Percentiles rank a stretch among this genome's conserved stretches.
Evolutionary conservation across 2,113 vertebrate species (phyloP).

Genomic region (Prolemur simus): DNA sequence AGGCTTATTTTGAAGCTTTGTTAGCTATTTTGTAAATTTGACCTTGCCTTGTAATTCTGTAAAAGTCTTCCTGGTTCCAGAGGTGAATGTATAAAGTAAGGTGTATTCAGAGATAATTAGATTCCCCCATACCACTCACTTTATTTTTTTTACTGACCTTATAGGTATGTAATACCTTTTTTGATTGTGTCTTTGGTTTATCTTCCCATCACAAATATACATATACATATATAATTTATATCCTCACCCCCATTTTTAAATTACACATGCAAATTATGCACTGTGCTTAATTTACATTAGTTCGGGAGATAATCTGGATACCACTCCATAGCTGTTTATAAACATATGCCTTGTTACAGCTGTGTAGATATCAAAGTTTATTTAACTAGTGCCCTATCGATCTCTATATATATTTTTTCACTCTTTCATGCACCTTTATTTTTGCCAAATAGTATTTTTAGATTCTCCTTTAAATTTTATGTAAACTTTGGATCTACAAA

Average conservation of each 20-base stretch:
- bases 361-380: neutral
- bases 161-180: neutral
- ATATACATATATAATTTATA: neutral
- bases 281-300: neutral
- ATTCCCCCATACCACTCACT: neutral
- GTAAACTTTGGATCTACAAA: neutral
- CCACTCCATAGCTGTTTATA: neutral
- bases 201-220: neutral
- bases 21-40: neutral
- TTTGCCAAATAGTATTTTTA: neutral
- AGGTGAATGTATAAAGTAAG: neutral
- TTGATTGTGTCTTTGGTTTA: neutral
- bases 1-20: neutral
- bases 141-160: neutral
- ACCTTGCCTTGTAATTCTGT: neutral
- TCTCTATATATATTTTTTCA: neutral
- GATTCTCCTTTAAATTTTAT: conserved; percentile 44
- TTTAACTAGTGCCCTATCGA: neutral
- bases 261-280: neutral
- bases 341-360: neutral
- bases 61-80: neutral
- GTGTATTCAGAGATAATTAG: neutral
- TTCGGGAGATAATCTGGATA: neutral
- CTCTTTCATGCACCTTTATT: neutral
- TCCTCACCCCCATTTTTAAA: neutral